Percentiles rank a stretch among this genome's conserved stretches.
Evolutionary conservation across 2,888 invertebrate species (phyloP).

Genomic region (Tinea pellionella): DNA sequence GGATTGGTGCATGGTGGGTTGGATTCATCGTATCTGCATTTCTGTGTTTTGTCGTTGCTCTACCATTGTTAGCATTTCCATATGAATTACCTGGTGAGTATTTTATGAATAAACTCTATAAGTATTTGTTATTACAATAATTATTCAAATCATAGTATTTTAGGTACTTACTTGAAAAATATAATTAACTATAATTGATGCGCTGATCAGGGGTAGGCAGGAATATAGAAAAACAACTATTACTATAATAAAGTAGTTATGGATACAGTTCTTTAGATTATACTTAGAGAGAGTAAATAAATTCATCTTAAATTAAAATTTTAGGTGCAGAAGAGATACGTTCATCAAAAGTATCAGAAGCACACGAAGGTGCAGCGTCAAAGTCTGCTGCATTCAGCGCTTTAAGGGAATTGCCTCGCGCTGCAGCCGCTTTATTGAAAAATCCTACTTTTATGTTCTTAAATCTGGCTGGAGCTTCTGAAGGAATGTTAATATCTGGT

Average conservation of each 20-base stretch:
- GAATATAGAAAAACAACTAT: too few relatives aligned
- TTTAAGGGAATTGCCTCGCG: constrained; percentile 72
- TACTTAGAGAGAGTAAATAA: too few relatives aligned
- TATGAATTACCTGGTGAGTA: constrained; percentile 75
- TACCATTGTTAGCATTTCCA: constrained; percentile 81
- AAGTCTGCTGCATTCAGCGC: constrained; percentile 68
- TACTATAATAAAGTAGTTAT: too few relatives aligned
- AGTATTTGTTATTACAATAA: too few relatives aligned
- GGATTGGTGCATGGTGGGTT: constrained; percentile 92
- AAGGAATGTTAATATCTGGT: constrained; percentile 78
- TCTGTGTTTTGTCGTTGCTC: constrained; percentile 74
- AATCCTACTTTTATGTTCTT: constrained; percentile 85
- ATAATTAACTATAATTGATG: too few relatives aligned
- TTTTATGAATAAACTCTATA: too few relatives aligned
- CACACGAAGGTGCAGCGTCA: constrained; percentile 66
- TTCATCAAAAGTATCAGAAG: constrained; percentile 76
- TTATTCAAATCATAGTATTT: too few relatives aligned
- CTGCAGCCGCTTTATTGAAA: constrained; percentile 72
- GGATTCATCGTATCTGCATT: constrained; percentile 78
- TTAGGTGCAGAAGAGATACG: constrained; percentile 72
- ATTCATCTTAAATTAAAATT: not conserved
- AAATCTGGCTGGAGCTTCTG: constrained; percentile 82
- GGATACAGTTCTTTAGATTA: too few relatives aligned
- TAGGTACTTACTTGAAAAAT: too few relatives aligned
- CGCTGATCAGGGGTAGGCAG: too few relatives aligned